Conservation (phyloP, 1,140 invertebrate genomes). For the Drosophila mayri region DNA sequence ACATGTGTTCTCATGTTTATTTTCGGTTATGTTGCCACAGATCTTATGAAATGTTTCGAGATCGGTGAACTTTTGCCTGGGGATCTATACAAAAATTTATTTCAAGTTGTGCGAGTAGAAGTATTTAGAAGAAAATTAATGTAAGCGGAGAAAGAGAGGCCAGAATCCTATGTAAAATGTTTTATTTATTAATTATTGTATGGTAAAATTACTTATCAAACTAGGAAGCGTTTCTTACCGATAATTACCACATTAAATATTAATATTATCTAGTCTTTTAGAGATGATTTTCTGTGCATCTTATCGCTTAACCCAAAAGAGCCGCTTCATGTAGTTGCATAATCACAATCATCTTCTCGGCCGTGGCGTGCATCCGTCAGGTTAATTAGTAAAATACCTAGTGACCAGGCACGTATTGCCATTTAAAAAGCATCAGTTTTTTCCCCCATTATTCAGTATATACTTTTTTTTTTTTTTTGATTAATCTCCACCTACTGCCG, state of each 20-base stretch:
- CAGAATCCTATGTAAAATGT: background rate
- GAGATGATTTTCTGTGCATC: background rate
- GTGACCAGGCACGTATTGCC: slow-evolving; percentile 76
- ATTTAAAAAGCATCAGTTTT: slow-evolving; percentile 70
- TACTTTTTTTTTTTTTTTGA: slow-evolving; percentile 33
- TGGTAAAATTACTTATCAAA: background rate
- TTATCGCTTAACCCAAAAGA: background rate
- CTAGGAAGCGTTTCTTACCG: background rate
- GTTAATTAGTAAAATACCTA: slow-evolving; percentile 76
- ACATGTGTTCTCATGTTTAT: slow-evolving; percentile 43
- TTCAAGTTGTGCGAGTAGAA: background rate
- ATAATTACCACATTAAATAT: background rate
- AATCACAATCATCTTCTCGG: slow-evolving; percentile 50
- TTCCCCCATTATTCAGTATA: slow-evolving; percentile 30
- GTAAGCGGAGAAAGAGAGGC: background rate
- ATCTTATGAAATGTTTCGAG: slow-evolving; percentile 35
- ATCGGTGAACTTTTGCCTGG: slow-evolving; percentile 9
- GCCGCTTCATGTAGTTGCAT: slow-evolving; percentile 50
- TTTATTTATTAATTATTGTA: too few species aligned
- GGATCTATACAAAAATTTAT: slow-evolving; percentile 2
- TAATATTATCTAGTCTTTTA: background rate
- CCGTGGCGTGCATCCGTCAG: slow-evolving; percentile 64
- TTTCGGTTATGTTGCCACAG: slow-evolving; percentile 5
- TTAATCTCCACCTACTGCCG: slow-evolving; percentile 72
- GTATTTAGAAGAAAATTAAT: background rate